Conservation (phyloP, 1,140 invertebrate genomes). For the Procambarus virginalis region DNA sequence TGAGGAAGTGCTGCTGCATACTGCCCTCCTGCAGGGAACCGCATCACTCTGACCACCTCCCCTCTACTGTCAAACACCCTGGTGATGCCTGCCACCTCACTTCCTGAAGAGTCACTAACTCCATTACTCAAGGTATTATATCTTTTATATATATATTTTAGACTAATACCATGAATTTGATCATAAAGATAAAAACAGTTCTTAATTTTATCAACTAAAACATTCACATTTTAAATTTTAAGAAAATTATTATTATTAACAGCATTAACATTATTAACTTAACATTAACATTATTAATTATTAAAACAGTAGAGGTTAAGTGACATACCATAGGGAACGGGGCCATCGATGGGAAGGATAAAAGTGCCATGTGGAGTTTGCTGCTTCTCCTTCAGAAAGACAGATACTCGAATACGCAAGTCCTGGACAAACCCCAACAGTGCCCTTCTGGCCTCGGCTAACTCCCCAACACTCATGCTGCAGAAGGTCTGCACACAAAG, state of each 20-base stretch:
- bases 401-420: conserved; percentile 86
- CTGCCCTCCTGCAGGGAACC: not conserved
- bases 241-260: too few species aligned
- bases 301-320: not conserved
- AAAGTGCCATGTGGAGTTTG: conserved; percentile 89
- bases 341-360: conserved; percentile 72
- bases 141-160: too few species aligned
- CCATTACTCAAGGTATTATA: too few species aligned
- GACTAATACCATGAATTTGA: too few species aligned
- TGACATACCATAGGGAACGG: conserved; percentile 52
- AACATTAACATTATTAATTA: not conserved
- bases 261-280: not conserved
- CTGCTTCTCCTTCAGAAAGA: conserved; percentile 86
- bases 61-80: conserved; percentile 37
- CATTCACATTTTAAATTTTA: too few species aligned
- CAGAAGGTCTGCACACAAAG: conserved; percentile 74
- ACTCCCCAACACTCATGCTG: conserved; percentile 80
- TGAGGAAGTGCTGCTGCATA: not conserved
- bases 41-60: conserved; percentile 1
- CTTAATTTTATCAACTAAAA: too few species aligned
- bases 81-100: conserved; percentile 47
- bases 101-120: not conserved
- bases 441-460: conserved; percentile 82
- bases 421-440: conserved; percentile 86
- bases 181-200: too few species aligned